Percentiles rank a stretch among this genome's conserved stretches.
Conservation (phyloP, 1,140 invertebrate species). For the Drosophila ficusphila region DNA sequence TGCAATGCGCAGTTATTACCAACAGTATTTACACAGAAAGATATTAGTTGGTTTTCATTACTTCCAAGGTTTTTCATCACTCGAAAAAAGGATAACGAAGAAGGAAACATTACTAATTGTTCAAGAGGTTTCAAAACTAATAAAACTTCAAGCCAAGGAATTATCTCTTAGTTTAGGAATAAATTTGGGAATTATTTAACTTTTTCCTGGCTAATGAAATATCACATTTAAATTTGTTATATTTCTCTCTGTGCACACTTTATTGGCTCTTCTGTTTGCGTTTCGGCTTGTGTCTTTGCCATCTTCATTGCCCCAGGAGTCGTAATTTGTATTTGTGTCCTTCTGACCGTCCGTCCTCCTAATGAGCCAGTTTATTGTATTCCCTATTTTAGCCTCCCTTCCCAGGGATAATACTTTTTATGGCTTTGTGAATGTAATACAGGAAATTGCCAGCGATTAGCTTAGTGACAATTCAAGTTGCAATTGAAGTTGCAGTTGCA, state of each 20-base stretch:
- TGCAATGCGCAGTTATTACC: constrained; percentile 50
- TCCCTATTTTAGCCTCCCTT: constrained; percentile 8
- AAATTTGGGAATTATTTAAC: too few species aligned
- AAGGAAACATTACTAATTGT: too few species aligned
- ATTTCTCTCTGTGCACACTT: constrained; percentile 12
- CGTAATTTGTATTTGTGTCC: constrained; percentile 58
- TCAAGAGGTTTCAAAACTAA: too few species aligned
- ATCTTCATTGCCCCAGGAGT: constrained; percentile 46
- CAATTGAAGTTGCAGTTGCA: constrained; percentile 52
- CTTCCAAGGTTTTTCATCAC: background rate
- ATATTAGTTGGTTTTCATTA: background rate
- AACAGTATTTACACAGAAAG: constrained; percentile 32
- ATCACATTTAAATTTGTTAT: background rate
- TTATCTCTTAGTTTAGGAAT: too few species aligned
- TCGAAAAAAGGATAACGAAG: too few species aligned
- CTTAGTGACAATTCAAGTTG: constrained; percentile 51
- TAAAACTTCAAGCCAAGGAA: too few species aligned
- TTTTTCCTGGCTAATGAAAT: too few species aligned
- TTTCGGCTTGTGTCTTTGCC: constrained; percentile 41
- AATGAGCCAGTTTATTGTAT: constrained; percentile 45
- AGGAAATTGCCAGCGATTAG: constrained; percentile 57
- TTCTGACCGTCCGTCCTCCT: constrained; percentile 26
- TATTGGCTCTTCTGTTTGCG: constrained; percentile 39
- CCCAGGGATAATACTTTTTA: constrained; percentile 47
- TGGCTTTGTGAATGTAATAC: constrained; percentile 47